Conservation (phyloP, 2,888 invertebrate genomes). For the Dione vanillae region DNA sequence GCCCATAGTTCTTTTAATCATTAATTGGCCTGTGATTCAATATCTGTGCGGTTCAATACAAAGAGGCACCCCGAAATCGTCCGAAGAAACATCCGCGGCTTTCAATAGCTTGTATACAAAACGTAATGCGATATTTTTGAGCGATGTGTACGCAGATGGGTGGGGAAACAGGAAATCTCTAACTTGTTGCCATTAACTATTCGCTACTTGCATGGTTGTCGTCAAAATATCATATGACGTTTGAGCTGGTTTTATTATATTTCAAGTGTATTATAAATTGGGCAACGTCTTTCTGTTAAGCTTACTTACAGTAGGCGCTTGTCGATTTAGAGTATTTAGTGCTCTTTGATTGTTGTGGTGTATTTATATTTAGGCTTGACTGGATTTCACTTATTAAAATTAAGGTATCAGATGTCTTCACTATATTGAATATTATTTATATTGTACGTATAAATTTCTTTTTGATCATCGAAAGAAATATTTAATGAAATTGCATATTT, state of each 20-base stretch:
- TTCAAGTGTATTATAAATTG: constrained; percentile 28
- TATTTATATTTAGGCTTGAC: neutral
- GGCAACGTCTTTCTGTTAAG: neutral
- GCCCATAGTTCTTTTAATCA: constrained; percentile 72
- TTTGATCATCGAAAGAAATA: neutral
- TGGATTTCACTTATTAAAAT: neutral
- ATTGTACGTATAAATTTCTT: neutral
- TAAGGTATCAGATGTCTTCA: neutral
- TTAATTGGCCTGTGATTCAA: constrained; percentile 82
- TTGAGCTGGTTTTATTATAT: constrained; percentile 22
- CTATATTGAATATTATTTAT: neutral
- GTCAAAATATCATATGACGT: constrained; percentile 54
- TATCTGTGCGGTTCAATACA: constrained; percentile 66
- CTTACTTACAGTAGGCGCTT: neutral
- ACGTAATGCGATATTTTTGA: constrained; percentile 78
- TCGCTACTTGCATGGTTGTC: constrained; percentile 61
- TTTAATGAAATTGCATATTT: neutral
- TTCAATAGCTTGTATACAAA: constrained; percentile 60
- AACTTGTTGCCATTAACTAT: constrained; percentile 73
- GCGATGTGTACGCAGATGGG: constrained; percentile 78
- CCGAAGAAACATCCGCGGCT: constrained; percentile 69
- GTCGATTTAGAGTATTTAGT: neutral
- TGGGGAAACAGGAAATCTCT: constrained; percentile 76
- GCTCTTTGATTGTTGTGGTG: neutral
- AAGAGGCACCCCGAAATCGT: constrained; percentile 68